Base-by-base conservation (phyloP, 2,888 invertebrate genomes). In the Xylota segnis region DNA sequence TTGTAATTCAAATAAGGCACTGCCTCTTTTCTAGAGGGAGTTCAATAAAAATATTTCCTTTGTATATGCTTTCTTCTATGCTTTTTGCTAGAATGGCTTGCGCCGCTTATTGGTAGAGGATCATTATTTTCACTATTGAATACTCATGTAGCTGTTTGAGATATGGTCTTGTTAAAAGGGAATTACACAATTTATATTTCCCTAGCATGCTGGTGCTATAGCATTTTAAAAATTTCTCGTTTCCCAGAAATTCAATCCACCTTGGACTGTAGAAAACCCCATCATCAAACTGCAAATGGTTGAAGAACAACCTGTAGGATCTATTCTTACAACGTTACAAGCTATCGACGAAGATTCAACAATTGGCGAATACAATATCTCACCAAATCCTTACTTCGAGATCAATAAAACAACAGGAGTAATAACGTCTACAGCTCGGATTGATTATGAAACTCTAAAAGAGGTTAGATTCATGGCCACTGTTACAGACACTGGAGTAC, bases 401-500 rank as follows among this genome's bases (percentile, higher is more conserved):
- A 96, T 98, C 47, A 96, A 97, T 90, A 95, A 96, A 90, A 94
- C 95, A 5, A 96, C 97, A 66, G 97, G 97, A 93, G 91, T 89
- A 5, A 96, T 98, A 2, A 95, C 95, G 89, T 95, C 96, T 0
- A 95, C 94, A 37, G 94, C 95, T 88, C 94, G 95, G 12, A 95
- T 98, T 65, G 98, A 98, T 92, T 98, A 95, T 91, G 98, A 98
- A 91, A 93, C 94, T 88, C 93, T 95, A 0, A 96, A 96, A 88
- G 93, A 94, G 52, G 93, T 97, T 3, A 95, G 96, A 90, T 97
- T 98, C 90, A 95, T 95, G 0, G 95, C 97, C 0, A 93, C 95
- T 1, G 98, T 97, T 0, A 96, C 94, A 88, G 98, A 98, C 92
- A 96, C 96, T 0, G 98, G 98, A 1, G 95, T 96, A 0, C 98